These are phyloP conservation scores for Dromas ardeola DNA, from an alignment of 2,113 vertebrate species.

Conservation along the genomic window DNA sequence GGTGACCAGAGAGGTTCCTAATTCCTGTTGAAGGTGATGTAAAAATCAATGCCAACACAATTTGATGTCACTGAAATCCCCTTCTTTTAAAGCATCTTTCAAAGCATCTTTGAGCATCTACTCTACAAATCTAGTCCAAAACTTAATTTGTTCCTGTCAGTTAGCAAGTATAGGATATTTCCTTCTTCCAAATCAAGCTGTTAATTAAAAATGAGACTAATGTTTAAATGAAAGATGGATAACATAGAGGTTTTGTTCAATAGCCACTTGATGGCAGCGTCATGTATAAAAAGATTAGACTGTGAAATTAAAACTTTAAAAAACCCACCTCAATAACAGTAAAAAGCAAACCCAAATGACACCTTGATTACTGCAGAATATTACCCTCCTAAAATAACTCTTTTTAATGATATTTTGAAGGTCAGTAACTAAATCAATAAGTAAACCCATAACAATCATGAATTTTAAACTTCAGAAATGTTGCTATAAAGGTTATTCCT, in stretches of 20 bases:
- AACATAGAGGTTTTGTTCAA: neutral
- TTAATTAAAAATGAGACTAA: neutral
- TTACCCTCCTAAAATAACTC: neutral
- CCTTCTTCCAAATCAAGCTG: neutral
- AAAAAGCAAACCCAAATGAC: neutral
- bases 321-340: neutral
- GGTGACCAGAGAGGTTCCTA: neutral
- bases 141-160: neutral
- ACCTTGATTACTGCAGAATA: neutral
- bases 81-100: neutral
- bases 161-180: neutral
- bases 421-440: constrained; percentile 20
- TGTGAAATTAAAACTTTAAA: neutral
- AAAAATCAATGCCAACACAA: neutral
- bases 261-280: constrained; percentile 46
- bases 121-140: neutral
- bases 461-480: constrained; percentile 27
- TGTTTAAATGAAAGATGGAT: neutral
- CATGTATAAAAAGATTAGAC: neutral
- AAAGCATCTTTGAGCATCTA: neutral
- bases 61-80: neutral
- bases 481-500: neutral
- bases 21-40: neutral
- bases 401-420: constrained; percentile 23
- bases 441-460: neutral